Evolutionary conservation across 2,113 vertebrate species (phyloP).

Genomic region (Zapornia atra): DNA sequence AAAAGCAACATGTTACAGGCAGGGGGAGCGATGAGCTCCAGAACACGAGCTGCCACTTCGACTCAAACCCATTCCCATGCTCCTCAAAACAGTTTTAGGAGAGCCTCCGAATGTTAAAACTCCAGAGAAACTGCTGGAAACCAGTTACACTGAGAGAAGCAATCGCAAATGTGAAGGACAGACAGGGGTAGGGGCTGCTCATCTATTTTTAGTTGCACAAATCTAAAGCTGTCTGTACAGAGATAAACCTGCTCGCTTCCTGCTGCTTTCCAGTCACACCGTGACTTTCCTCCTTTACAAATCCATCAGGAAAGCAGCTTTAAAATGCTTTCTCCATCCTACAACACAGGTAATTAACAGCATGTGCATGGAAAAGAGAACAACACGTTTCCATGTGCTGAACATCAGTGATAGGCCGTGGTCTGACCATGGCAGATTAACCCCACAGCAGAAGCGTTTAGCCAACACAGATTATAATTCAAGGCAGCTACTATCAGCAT

Average conservation of each 20-base stretch:
- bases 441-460: accelerated
- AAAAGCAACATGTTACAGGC: accelerated
- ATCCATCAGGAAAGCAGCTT: neutral
- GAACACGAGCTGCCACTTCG: accelerated
- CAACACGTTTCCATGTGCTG: accelerated
- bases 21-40: accelerated
- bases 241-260: neutral
- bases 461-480: accelerated
- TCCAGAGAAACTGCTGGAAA: neutral
- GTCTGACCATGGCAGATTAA: neutral
- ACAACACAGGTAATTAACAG: neutral
- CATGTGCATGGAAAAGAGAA: accelerated
- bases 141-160: accelerated
- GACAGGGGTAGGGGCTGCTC: neutral
- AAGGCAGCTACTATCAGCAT: accelerated
- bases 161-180: neutral
- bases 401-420: accelerated
- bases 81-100: neutral
- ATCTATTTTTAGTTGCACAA: neutral
- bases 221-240: neutral
- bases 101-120: neutral
- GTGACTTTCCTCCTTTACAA: neutral
- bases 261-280: neutral
- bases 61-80: neutral
- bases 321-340: neutral